Evolutionary conservation across 1,140 invertebrate genomes (phyloP).

Genomic region (Drosophila melanica): DNA sequence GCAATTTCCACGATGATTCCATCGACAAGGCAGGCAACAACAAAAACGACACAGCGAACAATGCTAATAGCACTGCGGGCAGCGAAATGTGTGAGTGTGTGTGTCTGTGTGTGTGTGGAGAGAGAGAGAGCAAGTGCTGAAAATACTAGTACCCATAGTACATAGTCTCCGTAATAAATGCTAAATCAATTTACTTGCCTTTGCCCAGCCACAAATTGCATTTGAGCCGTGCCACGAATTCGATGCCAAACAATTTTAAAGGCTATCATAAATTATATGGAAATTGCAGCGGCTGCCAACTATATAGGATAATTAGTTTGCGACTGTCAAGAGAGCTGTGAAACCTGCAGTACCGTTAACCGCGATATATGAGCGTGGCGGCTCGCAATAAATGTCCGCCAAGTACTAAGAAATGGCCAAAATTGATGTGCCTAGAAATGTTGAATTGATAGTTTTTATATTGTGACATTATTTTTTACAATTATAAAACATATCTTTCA

Average conservation of each 20-base stretch:
- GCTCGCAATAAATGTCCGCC: not conserved
- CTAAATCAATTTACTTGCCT: slow-evolving; percentile 64
- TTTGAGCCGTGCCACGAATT: slow-evolving; percentile 42
- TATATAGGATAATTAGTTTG: slow-evolving; percentile 11
- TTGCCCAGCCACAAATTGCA: slow-evolving; percentile 55
- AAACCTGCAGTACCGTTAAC: not conserved
- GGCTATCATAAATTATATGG: slow-evolving; percentile 39
- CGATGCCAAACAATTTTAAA: slow-evolving; percentile 9
- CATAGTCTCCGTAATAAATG: slow-evolving; percentile 49
- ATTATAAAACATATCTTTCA: no score
- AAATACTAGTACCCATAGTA: not conserved
- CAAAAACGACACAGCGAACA: slow-evolving; percentile 16
- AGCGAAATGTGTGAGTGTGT: not conserved
- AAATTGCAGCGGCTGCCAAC: slow-evolving; percentile 33
- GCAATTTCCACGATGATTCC: slow-evolving; percentile 47
- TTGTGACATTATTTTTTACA: not conserved
- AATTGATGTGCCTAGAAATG: not conserved
- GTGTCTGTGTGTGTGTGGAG: no score
- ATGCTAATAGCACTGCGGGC: not conserved
- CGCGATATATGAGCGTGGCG: not conserved
- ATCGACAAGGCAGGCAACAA: slow-evolving; percentile 32
- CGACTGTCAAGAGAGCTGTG: not conserved
- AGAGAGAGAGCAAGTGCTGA: not conserved
- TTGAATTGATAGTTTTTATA: not conserved
- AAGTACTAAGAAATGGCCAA: not conserved